A percentile compares a stretch with the other conserved stretches of the same genome.
Conservation (phyloP, 2,888 invertebrate genomes). For the Notodonta dromedarius region DNA sequence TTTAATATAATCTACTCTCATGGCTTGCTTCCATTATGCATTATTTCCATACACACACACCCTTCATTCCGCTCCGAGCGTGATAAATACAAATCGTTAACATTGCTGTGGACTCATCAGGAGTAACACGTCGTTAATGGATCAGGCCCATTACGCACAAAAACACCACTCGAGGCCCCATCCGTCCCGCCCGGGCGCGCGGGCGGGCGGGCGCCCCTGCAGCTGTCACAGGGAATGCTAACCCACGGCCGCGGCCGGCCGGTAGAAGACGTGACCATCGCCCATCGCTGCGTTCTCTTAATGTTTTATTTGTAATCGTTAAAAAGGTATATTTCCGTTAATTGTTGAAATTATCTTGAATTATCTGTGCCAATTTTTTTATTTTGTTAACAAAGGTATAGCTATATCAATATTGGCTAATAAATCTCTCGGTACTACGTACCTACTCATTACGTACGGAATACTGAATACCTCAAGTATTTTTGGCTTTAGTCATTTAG, state of each 20-base stretch:
- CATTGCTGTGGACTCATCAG: neutral
- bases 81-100: neutral
- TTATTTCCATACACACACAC: neutral
- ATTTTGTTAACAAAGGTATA: too few relatives aligned
- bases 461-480: too few relatives aligned
- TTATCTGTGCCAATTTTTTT: too few relatives aligned
- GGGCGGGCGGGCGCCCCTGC: neutral
- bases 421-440: too few relatives aligned
- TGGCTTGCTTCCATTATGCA: neutral
- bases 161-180: neutral
- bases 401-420: too few relatives aligned
- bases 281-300: neutral
- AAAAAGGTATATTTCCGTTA: neutral
- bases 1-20: neutral
- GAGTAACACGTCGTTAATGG: conserved; percentile 2
- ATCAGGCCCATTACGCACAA: neutral
- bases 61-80: neutral
- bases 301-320: neutral
- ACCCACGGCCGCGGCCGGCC: neutral
- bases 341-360: too few relatives aligned
- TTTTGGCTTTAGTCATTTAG: too few relatives aligned
- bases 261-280: neutral
- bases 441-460: too few relatives aligned
- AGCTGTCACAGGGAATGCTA: neutral
- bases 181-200: neutral